phyloP scores from a whole-genome alignment of 2,113 vertebrate genomes.

The Nyctibius bracteatus region DNA sequence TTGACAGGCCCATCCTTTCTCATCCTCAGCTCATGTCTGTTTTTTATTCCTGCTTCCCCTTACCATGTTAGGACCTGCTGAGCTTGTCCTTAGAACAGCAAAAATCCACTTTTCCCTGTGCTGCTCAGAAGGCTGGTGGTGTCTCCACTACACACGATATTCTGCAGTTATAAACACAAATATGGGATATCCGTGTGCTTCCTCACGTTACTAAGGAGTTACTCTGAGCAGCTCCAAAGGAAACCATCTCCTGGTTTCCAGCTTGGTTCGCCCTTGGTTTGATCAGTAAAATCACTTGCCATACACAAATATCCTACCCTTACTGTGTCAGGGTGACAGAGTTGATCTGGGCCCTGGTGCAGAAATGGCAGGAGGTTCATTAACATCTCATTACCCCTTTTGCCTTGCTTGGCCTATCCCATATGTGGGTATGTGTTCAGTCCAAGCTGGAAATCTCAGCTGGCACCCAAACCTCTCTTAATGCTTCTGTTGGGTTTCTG shows the following conservation, averaged over 20 bases:
- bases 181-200: neutral
- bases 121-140: neutral
- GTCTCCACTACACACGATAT: neutral
- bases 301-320: neutral
- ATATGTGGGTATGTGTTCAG: neutral
- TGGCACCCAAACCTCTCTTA: neutral
- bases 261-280: constrained; percentile 6
- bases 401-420: constrained; percentile 1
- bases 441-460: constrained; percentile 40
- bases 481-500: constrained; percentile 44
- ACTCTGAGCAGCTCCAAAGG: neutral
- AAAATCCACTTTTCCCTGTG: neutral
- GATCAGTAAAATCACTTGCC: neutral
- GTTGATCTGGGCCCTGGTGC: neutral
- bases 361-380: neutral
- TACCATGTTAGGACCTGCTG: neutral
- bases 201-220: neutral
- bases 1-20: neutral
- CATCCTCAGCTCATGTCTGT: neutral
- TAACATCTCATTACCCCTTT: neutral
- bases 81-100: neutral
- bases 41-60: neutral
- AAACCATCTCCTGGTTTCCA: constrained; percentile 1
- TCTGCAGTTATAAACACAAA: neutral
- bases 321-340: neutral